Evolutionary conservation across 2,888 invertebrate genomes (phyloP).

Genomic region (Ormyrus nitidulus): DNA sequence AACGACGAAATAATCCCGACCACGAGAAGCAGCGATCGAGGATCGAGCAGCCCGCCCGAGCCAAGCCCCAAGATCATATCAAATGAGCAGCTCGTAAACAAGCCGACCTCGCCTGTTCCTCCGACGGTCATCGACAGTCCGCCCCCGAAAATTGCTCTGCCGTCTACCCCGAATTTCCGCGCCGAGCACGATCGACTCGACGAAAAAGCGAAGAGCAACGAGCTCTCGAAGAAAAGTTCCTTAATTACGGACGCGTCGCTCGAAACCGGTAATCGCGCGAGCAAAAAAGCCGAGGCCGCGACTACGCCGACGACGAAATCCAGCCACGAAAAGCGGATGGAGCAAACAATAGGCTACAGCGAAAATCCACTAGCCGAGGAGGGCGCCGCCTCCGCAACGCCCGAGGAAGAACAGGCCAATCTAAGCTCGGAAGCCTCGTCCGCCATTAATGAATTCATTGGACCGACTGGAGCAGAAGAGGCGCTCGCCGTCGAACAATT

Average conservation of each 20-base stretch:
- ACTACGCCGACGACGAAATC: not conserved
- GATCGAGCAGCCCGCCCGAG: not conserved
- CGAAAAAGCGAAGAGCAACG: not conserved
- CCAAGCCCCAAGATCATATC: not conserved
- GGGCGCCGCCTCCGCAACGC: too few species aligned
- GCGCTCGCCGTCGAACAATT: not conserved
- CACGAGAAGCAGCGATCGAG: not conserved
- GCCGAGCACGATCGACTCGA: not conserved
- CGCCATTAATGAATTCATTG: slow-evolving; percentile 19
- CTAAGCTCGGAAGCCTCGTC: not conserved
- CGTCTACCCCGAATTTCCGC: not conserved
- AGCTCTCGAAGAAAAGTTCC: not conserved
- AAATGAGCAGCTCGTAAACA: slow-evolving; percentile 22
- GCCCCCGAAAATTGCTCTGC: slow-evolving; percentile 5
- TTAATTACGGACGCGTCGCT: not conserved
- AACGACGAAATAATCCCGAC: slow-evolving; percentile 17
- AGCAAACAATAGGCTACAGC: not conserved
- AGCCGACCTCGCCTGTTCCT: slow-evolving; percentile 6
- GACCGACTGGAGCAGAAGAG: not conserved
- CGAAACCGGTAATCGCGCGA: slow-evolving; percentile 1
- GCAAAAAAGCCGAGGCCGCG: not conserved
- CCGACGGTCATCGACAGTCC: not conserved
- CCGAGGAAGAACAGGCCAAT: not conserved
- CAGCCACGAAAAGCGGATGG: not conserved
- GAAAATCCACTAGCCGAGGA: not conserved